Base-by-base conservation (phyloP, 2,113 vertebrate species). In the Empidonax alnorum region DNA sequence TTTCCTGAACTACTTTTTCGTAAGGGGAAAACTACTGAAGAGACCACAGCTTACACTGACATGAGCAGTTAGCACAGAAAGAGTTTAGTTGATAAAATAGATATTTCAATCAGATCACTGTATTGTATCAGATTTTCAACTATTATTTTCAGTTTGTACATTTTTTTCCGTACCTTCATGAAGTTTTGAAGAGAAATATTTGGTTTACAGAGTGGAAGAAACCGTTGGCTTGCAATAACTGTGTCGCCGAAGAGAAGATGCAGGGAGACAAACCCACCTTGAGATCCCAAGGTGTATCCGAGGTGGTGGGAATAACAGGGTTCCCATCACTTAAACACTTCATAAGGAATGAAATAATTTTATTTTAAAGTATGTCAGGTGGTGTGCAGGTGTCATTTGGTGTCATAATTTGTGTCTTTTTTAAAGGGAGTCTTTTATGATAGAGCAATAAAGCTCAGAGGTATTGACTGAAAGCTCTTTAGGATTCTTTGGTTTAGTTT, bases 91-190 rank as follows among this genome's bases (percentile, higher is more conserved):
- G 78, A 25, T 80, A n/a, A 47, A 63, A 61, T 2, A 39, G 6
- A 2, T 17, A 1, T 15, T 84, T 68, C 42, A 4, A 31, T 42
- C 10, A 42, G n/a, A 46, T 78, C 37, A 6, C 15, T 65, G 56
- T n/a, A 42, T 44, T 33, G 5, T 9, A 19, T 44, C 30, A 8
- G 10, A 24, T 76, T 80, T 67, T 52, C 67, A 58, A 28, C 12
- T 24, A 11, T 10, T 35, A n/a, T n/a, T 47, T 86, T 78, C 7
- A 77, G 12, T 53, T 73, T 50, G 9, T 13, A 7, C 0, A 0
- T 47, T 87, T 35, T 44, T 44, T 81, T 14, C 44, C 22, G 6
- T 30, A 18, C 5, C 4, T 23, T 58, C 39, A 2, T 33, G 24
- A 56, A 20, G n/a, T 61, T 88, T 76, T 44, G 37, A 67, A 39